Evolutionary conservation across 2,113 vertebrate genomes (phyloP).

Genomic region (Dolichallabes microphthalmus): DNA sequence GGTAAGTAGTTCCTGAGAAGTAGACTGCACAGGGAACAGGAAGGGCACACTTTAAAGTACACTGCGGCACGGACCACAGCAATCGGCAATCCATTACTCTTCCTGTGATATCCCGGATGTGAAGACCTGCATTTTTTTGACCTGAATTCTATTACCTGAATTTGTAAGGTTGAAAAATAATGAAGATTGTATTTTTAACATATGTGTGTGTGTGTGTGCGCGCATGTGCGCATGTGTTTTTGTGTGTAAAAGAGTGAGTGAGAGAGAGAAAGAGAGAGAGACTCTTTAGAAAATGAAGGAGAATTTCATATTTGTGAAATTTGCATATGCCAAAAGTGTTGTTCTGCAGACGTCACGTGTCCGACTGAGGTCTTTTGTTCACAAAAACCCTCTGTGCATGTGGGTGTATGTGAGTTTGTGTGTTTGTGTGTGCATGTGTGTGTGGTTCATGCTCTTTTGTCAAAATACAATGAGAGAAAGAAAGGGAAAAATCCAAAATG

Average conservation of each 20-base stretch:
- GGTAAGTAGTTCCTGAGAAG: too few relatives aligned
- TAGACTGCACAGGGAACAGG: too few relatives aligned
- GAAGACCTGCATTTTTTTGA: too few relatives aligned
- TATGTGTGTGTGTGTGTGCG: neutral
- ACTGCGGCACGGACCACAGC: too few relatives aligned
- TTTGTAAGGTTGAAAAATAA: too few relatives aligned
- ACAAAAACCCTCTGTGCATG: neutral
- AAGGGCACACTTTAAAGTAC: too few relatives aligned
- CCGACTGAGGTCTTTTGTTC: neutral
- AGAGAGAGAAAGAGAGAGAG: too few relatives aligned
- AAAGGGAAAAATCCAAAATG: neutral
- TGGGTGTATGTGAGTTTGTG: neutral
- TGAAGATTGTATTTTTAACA: too few relatives aligned
- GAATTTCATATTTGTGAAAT: neutral
- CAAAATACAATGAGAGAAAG: neutral
- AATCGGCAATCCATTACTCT: too few relatives aligned
- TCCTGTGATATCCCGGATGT: too few relatives aligned
- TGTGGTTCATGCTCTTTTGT: neutral
- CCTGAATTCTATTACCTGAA: too few relatives aligned
- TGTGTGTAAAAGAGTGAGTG: neutral
- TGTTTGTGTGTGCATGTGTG: neutral
- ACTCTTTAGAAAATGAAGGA: neutral
- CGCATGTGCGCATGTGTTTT: neutral
- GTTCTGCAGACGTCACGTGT: neutral
- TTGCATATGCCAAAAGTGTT: neutral